These are phyloP conservation scores for Nemurella pictetii DNA, from an alignment of 2,888 invertebrate species.

Conservation along the genomic window DNA sequence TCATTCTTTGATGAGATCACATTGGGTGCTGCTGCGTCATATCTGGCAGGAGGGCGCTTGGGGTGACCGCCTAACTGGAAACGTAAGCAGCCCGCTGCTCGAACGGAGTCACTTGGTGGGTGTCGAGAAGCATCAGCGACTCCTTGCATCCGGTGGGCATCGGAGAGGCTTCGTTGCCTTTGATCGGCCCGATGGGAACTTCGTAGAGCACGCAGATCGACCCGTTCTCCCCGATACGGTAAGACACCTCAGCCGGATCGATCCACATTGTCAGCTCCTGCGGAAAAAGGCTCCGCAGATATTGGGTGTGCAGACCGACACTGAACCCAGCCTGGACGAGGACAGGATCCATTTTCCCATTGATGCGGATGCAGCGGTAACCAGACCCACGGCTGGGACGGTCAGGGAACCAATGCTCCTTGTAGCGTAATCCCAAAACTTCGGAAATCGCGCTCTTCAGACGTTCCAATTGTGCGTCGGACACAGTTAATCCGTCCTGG, in stretches of 20 bases:
- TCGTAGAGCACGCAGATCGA: constrained; percentile 63
- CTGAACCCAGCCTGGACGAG: constrained; percentile 66
- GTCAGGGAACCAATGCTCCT: constrained; percentile 76
- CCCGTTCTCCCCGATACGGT: constrained; percentile 66
- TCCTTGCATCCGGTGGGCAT: constrained; percentile 42
- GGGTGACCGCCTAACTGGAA: constrained; percentile 43
- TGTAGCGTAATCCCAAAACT: constrained; percentile 56
- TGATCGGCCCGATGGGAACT: neutral
- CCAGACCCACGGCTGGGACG: constrained; percentile 71
- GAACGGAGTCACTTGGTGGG: constrained; percentile 42
- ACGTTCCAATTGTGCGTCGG: constrained; percentile 52
- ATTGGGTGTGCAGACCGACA: constrained; percentile 63
- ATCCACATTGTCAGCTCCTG: constrained; percentile 77
- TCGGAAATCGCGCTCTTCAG: constrained; percentile 54
- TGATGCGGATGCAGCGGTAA: constrained; percentile 71
- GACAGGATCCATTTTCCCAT: constrained; percentile 70
- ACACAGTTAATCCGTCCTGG: constrained; percentile 43
- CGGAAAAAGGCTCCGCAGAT: constrained; percentile 62
- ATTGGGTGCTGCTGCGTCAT: constrained; percentile 10
- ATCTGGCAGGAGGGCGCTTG: constrained; percentile 35
- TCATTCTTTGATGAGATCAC: constrained; percentile 18
- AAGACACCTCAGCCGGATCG: constrained; percentile 72
- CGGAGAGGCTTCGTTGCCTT: constrained; percentile 16
- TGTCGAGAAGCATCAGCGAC: constrained; percentile 44
- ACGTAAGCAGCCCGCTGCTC: constrained; percentile 45